A percentile compares a stretch with the other conserved stretches of the same genome.
These are phyloP conservation scores for Drosophila stalkeri DNA, from an alignment of 2,888 invertebrate species.

Conservation along the genomic window DNA sequence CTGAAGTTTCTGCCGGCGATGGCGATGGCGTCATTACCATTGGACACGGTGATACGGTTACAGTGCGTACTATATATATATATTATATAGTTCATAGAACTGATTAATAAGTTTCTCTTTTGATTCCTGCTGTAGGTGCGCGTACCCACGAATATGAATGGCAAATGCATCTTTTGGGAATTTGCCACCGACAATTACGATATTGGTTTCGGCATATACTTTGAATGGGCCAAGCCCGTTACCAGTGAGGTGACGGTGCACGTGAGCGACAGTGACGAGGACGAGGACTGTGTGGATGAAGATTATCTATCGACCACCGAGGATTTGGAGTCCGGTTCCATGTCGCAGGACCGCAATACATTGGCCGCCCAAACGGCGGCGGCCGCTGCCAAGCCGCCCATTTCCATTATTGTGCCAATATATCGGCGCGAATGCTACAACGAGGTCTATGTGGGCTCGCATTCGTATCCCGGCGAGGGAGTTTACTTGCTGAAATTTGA, in stretches of 20 bases:
- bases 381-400: slow-evolving; percentile 75
- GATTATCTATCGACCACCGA: slow-evolving; percentile 85
- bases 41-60: slow-evolving; percentile 98
- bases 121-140: slow-evolving; percentile 87
- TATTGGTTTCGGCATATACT: slow-evolving; percentile 98
- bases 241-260: slow-evolving; percentile 95
- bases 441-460: slow-evolving; percentile 99
- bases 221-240: slow-evolving; percentile 97
- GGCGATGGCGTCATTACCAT: slow-evolving; percentile 96
- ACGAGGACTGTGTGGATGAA: slow-evolving; percentile 87
- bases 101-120: background rate
- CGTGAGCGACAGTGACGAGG: slow-evolving; percentile 96
- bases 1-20: slow-evolving; percentile 91
- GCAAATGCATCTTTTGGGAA: slow-evolving; percentile 98
- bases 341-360: slow-evolving; percentile 75
- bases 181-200: slow-evolving; percentile 99
- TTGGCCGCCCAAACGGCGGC: slow-evolving; percentile 51
- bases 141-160: slow-evolving; percentile 98
- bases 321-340: slow-evolving; percentile 88
- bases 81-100: background rate
- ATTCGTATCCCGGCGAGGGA: slow-evolving; percentile 98
- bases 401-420: slow-evolving; percentile 95
- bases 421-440: slow-evolving; percentile 98
- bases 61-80: slow-evolving; percentile 86
- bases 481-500: slow-evolving; percentile 99